A percentile compares a stretch with the other conserved stretches of the same genome.
These are phyloP conservation scores for Drosophila setifemur DNA, from an alignment of 1,140 invertebrate genomes.

Conservation along the genomic window DNA sequence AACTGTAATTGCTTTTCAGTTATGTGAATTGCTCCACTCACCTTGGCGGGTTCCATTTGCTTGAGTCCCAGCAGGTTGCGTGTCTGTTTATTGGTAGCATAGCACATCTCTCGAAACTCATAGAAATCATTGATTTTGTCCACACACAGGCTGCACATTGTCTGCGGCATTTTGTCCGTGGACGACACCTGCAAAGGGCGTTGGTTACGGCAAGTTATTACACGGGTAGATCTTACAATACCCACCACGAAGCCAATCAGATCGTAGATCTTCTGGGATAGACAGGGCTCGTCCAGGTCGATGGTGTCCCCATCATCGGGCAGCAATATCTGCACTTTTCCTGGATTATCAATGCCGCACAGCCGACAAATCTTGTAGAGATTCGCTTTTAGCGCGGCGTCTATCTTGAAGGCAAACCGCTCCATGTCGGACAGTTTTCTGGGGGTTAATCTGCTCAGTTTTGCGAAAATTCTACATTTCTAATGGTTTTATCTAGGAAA, in stretches of 20 bases:
- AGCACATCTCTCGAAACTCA: constrained; percentile 84
- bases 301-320: constrained; percentile 31
- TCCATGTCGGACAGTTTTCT: constrained; percentile 52
- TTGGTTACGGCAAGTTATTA: background rate
- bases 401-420: constrained; percentile 80
- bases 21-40: no score
- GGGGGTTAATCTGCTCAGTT: background rate
- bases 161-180: constrained; percentile 85
- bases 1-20: background rate
- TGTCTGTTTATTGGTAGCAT: constrained; percentile 83
- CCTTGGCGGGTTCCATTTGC: constrained; percentile 46
- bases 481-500: constrained; percentile 32
- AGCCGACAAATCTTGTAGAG: constrained; percentile 80
- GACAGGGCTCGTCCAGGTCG: constrained; percentile 67
- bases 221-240: background rate
- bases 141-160: constrained; percentile 84
- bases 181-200: constrained; percentile 82
- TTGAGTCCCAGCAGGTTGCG: constrained; percentile 83
- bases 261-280: constrained; percentile 67
- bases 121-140: constrained; percentile 86
- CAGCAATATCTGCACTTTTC: constrained; percentile 61
- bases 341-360: constrained; percentile 80
- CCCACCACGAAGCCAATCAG: constrained; percentile 69
- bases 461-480: constrained; percentile 3
- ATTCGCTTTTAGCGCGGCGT: constrained; percentile 69